Evolutionary conservation across 2,113 vertebrate genomes (phyloP).

Genomic region (Lutjanus erythropterus): DNA sequence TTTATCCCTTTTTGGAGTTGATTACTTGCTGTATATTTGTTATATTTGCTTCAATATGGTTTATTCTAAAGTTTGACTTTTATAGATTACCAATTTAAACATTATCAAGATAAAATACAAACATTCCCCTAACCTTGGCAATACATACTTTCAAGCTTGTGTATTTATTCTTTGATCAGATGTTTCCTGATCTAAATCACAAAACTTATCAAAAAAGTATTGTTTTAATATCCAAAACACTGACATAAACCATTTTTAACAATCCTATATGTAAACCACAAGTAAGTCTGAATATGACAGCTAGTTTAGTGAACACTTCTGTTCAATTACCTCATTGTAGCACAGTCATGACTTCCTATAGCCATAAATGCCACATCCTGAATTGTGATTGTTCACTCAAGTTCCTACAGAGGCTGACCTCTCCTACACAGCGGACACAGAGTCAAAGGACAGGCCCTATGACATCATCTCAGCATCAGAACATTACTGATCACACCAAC

Average conservation of each 20-base stretch:
- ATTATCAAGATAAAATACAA: not conserved
- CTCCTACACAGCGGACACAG: not conserved
- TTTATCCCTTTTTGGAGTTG: not conserved
- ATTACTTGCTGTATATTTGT: not conserved
- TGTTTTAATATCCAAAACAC: not conserved
- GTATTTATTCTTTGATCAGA: too few relatives aligned
- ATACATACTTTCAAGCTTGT: too few relatives aligned
- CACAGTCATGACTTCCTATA: not conserved
- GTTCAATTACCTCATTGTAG: not conserved
- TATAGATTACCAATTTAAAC: not conserved
- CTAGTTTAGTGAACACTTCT: not conserved
- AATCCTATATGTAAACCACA: not conserved
- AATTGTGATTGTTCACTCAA: slow-evolving; percentile 1
- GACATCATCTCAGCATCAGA: slow-evolving; percentile 5
- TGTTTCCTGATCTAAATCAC: not conserved
- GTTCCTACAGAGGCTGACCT: slow-evolving; percentile 4
- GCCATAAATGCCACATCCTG: slow-evolving; percentile 14
- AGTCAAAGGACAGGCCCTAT: slow-evolving; percentile 8
- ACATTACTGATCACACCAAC: not conserved
- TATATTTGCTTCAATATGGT: not conserved
- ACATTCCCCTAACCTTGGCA: not conserved
- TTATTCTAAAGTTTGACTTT: not conserved
- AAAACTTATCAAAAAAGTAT: not conserved
- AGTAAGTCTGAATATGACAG: not conserved
- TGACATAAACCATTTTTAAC: not conserved